phyloP scores from a whole-genome alignment of 1,140 invertebrate genomes.

The Panonychus citri region DNA sequence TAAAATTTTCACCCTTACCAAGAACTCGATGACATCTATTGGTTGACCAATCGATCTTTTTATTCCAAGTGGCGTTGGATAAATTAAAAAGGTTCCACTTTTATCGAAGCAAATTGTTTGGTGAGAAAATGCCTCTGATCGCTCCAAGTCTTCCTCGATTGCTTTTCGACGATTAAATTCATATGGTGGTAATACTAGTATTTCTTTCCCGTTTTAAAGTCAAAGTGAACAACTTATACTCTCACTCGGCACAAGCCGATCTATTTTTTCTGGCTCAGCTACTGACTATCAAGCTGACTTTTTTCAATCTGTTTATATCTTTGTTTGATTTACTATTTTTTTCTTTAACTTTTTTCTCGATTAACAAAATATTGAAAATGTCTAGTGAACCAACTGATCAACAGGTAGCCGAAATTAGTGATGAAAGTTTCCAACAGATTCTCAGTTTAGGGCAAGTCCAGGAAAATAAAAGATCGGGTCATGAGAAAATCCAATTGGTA shows the following conservation, averaged over 20 bases:
- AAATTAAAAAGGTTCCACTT: conserved; percentile 80
- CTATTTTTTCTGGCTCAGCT: conserved; percentile 97
- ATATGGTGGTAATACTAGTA: conserved; percentile 92
- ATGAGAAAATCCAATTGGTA: no score
- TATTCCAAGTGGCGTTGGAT: conserved; percentile 88
- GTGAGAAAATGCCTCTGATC: conserved; percentile 49
- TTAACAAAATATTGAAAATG: no score
- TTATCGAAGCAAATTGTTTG: conserved; percentile 78
- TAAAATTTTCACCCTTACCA: conserved; percentile 46
- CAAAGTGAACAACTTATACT: no score
- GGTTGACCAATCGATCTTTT: conserved; percentile 49
- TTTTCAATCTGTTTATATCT: no score
- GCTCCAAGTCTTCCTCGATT: conserved; percentile 78
- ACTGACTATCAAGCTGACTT: conserved; percentile 90
- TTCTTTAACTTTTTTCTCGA: no score
- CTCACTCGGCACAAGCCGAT: no score
- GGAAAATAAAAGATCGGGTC: no score
- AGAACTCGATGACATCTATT: conserved; percentile 45
- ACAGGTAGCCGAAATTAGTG: no score
- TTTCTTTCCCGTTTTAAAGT: conserved; percentile 97
- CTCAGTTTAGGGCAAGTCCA: no score
- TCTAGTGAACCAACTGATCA: no score
- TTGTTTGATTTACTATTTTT: no score
- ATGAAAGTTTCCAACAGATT: no score
- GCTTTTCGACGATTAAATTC: conserved; percentile 92